Conservation (phyloP, 2,797 vertebrate genomes). For the Glossophaga mutica region DNA sequence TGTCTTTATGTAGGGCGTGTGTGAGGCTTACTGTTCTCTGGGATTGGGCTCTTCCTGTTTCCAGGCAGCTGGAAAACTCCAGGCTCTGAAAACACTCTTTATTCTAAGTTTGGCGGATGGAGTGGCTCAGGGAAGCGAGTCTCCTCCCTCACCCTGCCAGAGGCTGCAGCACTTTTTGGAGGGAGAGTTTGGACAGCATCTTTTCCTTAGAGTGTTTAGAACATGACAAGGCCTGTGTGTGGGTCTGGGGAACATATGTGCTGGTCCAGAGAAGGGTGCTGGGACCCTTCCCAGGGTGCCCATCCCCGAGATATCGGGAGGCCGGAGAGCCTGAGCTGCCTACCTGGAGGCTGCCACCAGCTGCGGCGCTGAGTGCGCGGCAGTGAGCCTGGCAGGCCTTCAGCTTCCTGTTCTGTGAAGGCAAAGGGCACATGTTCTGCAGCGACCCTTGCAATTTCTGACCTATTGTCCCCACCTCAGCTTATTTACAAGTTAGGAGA, state of each 20-base stretch:
- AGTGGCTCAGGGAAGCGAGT: constrained; percentile 24
- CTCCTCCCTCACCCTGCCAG: constrained; percentile 52
- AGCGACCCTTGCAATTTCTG: neutral
- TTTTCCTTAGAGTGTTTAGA: neutral
- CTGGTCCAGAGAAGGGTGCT: rapidly evolving
- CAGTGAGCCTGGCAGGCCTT: neutral
- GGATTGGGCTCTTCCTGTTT: constrained; percentile 83
- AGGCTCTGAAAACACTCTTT: constrained; percentile 84
- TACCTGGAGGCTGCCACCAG: neutral
- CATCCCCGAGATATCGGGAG: neutral
- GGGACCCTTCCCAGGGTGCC: neutral
- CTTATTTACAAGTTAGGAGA: neutral
- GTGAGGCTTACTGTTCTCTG: constrained; percentile 84
- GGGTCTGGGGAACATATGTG: neutral
- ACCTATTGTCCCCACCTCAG: neutral
- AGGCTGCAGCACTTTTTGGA: constrained; percentile 51
- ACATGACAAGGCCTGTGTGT: neutral
- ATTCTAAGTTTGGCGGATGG: constrained; percentile 70
- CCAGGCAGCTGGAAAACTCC: constrained; percentile 85
- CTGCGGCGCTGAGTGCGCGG: rapidly evolving
- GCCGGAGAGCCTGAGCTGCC: neutral
- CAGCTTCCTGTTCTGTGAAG: neutral
- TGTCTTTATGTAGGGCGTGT: constrained; percentile 80
- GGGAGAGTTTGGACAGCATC: constrained; percentile 54
- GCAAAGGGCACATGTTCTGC: neutral